A percentile compares a stretch with the other conserved stretches of the same genome.
phyloP scores from a whole-genome alignment of 2,888 invertebrate genomes.

The Metopia argyrocephala region DNA sequence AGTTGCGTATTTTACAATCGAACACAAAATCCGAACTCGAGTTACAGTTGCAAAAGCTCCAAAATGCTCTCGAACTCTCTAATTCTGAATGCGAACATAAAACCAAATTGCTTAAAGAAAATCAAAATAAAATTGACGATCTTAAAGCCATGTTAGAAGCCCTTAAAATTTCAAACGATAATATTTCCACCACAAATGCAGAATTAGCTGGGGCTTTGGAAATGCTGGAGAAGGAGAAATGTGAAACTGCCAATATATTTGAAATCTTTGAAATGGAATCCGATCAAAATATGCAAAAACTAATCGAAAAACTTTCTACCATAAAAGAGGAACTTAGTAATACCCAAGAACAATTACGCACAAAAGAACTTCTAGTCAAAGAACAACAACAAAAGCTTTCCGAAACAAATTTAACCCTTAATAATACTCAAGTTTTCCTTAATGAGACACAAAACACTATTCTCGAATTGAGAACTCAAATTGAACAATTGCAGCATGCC shows the following conservation, averaged over 20 bases:
- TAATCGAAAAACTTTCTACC: conserved; percentile 69
- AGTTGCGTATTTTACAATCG: conserved; percentile 66
- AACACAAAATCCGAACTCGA: conserved; percentile 65
- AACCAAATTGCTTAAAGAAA: conserved; percentile 69
- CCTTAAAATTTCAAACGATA: conserved; percentile 71
- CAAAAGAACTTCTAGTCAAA: conserved; percentile 50
- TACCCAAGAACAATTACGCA: conserved; percentile 66
- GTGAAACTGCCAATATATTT: conserved; percentile 73
- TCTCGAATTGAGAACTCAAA: conserved; percentile 65
- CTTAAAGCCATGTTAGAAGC: conserved; percentile 71
- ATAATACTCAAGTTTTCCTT: conserved; percentile 56
- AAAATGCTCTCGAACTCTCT: conserved; percentile 69
- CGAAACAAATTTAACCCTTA: conserved; percentile 28
- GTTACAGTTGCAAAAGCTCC: conserved; percentile 67
- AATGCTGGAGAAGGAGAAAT: conserved; percentile 71
- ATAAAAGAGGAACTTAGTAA: conserved; percentile 70
- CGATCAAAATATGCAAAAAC: conserved; percentile 70
- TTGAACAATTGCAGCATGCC: conserved; percentile 68
- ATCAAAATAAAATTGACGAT: conserved; percentile 72
- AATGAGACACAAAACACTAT: conserved; percentile 55
- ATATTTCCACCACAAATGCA: conserved; percentile 72
- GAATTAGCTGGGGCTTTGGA: conserved; percentile 70
- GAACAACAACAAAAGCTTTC: conserved; percentile 46
- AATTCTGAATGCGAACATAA: conserved; percentile 69
- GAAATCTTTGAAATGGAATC: conserved; percentile 75